phyloP scores from a whole-genome alignment of 2,113 vertebrate genomes.

The Urocynchramus pylzowi region DNA sequence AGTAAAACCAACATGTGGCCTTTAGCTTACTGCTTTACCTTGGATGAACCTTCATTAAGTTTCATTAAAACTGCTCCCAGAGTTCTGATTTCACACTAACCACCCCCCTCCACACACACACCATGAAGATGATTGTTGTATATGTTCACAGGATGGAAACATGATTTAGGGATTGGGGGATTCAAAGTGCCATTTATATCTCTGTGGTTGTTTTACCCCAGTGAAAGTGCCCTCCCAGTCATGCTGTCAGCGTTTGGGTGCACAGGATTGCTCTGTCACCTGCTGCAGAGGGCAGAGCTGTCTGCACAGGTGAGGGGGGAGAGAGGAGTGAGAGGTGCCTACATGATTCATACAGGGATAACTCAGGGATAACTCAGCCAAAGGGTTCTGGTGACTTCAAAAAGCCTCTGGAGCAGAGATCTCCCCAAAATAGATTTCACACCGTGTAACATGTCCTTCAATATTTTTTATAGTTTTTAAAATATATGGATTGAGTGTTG shows the following conservation, averaged over 20 bases:
- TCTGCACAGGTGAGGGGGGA: neutral
- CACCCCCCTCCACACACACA: neutral
- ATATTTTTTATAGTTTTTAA: neutral
- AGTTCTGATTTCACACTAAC: neutral
- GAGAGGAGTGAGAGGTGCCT: neutral
- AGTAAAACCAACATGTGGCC: slow-evolving; percentile 61
- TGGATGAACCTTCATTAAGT: slow-evolving; percentile 16
- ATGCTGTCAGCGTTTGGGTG: fast-evolving
- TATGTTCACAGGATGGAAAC: neutral
- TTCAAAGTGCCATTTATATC: neutral
- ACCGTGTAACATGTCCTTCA: neutral
- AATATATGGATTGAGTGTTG: slow-evolving; percentile 17
- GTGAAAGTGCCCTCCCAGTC: neutral
- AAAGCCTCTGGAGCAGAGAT: neutral
- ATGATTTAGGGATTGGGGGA: neutral
- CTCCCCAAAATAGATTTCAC: neutral
- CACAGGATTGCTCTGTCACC: neutral
- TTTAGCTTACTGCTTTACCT: slow-evolving; percentile 57
- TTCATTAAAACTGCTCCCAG: neutral
- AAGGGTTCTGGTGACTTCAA: neutral
- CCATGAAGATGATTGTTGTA: neutral
- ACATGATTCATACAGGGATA: neutral
- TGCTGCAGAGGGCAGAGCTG: neutral
- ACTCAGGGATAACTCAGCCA: neutral
- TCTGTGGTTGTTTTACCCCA: neutral